Evolutionary conservation across 2,888 invertebrate genomes (phyloP), one percentile per base, ranked within the genome.

Genomic region (Erynnis tages): DNA sequence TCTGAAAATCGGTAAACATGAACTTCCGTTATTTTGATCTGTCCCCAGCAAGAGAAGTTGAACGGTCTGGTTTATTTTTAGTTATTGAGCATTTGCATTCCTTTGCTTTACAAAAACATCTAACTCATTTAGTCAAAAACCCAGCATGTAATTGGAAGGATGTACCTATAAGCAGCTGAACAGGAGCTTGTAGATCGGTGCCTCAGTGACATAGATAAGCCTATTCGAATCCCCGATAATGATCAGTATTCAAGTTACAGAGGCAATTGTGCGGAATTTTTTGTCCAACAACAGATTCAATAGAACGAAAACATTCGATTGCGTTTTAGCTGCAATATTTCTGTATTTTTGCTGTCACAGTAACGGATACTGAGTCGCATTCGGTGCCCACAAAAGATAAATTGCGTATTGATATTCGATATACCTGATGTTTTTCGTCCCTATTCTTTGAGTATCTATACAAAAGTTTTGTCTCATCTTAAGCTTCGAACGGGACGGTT

Each of bases 211-310:
- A 71, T 46, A 83, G 88, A 87, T 87, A 88, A 85, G 81, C 81
- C 61, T 67, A 69, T 71, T 72, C 70, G 62, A 75, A 78, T 71
- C 67, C 71, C 67, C 60, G 88, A 89, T 88, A 88, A 86, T 81
- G 76, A 89, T 89, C 89, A 65, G 81, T 81, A 83, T 86, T 87
- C 83, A 77, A 67, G 79, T 82, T 82, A 76, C 87, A 74, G 61
- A 71, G 67, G 67, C 79, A 82, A 88, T 88, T 83, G 86, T 87
- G 71, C 75, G 73, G 63, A 67, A 57, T 66, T 77, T 76, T 81
- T 85, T 79, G 68, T 75, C 60, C 56, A 59, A 65, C 56, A 59
- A 65, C 59, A 65, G 63, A 58, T 62, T 74, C 76, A 78, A 77
- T 76, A 64, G 64, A 63, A 67, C 57, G 61, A 62, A 78, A 79